These are phyloP conservation scores for Prunella strophiata DNA, from an alignment of 2,797 vertebrate genomes.

Conservation along the genomic window DNA sequence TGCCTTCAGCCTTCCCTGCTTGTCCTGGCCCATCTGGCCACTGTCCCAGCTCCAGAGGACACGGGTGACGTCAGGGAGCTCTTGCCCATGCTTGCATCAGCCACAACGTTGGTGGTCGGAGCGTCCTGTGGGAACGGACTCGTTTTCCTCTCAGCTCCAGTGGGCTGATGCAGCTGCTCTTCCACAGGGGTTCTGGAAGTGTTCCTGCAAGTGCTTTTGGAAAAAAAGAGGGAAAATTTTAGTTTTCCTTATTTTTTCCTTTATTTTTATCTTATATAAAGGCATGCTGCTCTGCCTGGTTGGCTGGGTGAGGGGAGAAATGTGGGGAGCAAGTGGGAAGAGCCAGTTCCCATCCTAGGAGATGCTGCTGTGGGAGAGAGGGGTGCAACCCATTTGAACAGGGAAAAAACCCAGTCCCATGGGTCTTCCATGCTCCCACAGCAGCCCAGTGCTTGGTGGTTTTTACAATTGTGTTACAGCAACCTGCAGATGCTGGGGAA, in stretches of 20 bases:
- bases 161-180: background rate
- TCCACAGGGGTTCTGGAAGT: background rate
- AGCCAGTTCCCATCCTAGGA: background rate
- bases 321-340: fast-evolving
- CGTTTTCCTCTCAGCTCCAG: fast-evolving
- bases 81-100: background rate
- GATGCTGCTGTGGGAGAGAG: background rate
- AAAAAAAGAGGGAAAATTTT: background rate
- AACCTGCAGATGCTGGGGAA: fast-evolving
- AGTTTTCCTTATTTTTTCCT: background rate
- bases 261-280: background rate
- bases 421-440: background rate
- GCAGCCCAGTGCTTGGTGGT: background rate
- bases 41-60: background rate
- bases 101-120: fast-evolving
- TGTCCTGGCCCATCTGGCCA: background rate
- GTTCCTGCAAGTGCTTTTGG: background rate
- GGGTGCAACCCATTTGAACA: background rate
- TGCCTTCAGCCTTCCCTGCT: background rate
- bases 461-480: background rate
- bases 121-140: background rate
- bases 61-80: background rate
- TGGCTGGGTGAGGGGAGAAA: fast-evolving
- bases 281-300: background rate
- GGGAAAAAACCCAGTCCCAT: background rate